Evolutionary conservation across 2,797 vertebrate genomes (phyloP).

Genomic region (Dromococcyx pavoninus): DNA sequence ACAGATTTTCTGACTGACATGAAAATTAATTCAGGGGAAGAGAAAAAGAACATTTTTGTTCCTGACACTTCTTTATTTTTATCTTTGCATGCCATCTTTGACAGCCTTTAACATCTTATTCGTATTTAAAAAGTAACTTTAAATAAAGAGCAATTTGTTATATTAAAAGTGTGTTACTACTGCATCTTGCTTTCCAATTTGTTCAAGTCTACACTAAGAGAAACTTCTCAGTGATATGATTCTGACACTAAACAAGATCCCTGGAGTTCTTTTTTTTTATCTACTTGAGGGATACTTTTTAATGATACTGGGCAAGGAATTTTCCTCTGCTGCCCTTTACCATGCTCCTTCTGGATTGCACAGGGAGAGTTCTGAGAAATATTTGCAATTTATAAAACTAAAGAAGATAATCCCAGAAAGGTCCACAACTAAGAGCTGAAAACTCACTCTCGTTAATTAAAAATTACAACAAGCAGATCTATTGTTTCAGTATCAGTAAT

Average conservation of each 20-base stretch:
- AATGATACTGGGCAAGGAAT: not conserved
- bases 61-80: conserved; percentile 78
- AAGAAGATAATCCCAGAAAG: not conserved
- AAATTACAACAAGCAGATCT: not conserved
- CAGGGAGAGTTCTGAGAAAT: not conserved
- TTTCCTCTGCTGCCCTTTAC: not conserved
- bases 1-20: conserved; percentile 77
- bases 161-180: conserved; percentile 67
- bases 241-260: conserved; percentile 2
- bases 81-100: conserved; percentile 74
- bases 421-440: not conserved
- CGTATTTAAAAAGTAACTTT: conserved; percentile 69
- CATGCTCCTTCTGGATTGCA: not conserved
- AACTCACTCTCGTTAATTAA: not conserved
- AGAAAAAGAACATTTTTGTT: conserved; percentile 76
- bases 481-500: not conserved
- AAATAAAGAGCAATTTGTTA: conserved; percentile 78
- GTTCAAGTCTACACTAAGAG: conserved; percentile 15
- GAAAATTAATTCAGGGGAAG: conserved; percentile 77
- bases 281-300: not conserved
- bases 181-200: conserved; percentile 45
- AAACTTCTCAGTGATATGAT: not conserved
- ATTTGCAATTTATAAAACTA: not conserved
- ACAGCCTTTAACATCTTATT: conserved; percentile 74
- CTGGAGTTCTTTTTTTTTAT: not conserved